Evolutionary conservation across 1,140 invertebrate species (phyloP), one percentile per base, ranked within the genome.

Genomic region (Cydia splendana): DNA sequence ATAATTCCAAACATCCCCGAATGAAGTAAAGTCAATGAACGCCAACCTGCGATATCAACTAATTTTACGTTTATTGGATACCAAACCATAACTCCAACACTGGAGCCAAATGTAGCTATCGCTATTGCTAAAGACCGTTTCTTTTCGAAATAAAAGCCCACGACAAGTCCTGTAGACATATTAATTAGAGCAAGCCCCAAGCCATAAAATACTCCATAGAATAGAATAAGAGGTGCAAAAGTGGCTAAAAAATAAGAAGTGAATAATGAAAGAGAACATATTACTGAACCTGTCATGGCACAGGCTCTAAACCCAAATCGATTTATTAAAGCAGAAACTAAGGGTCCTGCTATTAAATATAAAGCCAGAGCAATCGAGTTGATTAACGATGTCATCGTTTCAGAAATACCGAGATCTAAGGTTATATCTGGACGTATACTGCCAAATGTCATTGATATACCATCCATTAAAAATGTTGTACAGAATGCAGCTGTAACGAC

Each of bases 111-210:
- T 4, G 96, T 95, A 5, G 96, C 95, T 74, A 98, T 95, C 42
- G 97, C 95, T 30, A 96, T 96, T 5, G 97, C 96, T 74, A 97
- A 87, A 12, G 96, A 96, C 65, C 97, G 91, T 88, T 95, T 95
- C 85, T 95, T 95, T 84, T 97, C 96, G 92, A 98, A 98, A 93
- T 97, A 98, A 91, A 96, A 96, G 15, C 96, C 96, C 2, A 97
- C 95, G 10, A 96, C 95, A 20, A 98, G 95, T 28, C 96, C 94
- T 7, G 96, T 96, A 13, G 79, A 94, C 94, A 78, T 85, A 82
- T 88, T 90, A 24, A 90, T 87, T 79, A 98, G 91, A 20, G 97
- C 97, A 86, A 97, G 97, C 6, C 98, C 98, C 81, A 98, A 95
- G 12, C 98, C 97, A 96, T 91, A 85, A 87, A 94, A 80, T 20